These are phyloP conservation scores for Acromyrmex charruanus DNA, from an alignment of 1,140 invertebrate genomes.

Conservation along the genomic window DNA sequence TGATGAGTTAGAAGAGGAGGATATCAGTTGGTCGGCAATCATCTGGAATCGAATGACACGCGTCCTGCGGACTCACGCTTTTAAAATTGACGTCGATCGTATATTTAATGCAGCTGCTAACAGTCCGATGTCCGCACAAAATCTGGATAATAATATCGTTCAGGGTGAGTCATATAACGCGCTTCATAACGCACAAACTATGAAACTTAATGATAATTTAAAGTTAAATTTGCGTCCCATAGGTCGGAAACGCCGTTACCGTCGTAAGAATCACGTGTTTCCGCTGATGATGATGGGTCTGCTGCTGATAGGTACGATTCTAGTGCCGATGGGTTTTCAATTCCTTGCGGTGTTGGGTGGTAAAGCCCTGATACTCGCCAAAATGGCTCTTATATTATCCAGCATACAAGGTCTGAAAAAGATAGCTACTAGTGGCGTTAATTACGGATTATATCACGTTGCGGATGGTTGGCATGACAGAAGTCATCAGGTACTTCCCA, in stretches of 20 bases:
- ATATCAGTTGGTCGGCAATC: conserved; percentile 67
- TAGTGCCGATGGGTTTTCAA: conserved; percentile 92
- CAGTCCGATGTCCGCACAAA: conserved; percentile 21
- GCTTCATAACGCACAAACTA: not conserved
- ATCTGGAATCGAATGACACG: conserved; percentile 75
- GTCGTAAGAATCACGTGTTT: conserved; percentile 87
- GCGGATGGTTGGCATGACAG: conserved; percentile 83
- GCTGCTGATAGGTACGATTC: conserved; percentile 90
- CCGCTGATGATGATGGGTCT: conserved; percentile 92
- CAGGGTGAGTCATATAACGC: conserved; percentile 73
- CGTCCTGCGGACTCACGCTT: conserved; percentile 81
- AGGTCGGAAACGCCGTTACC: conserved; percentile 87
- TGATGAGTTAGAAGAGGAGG: conserved; percentile 32
- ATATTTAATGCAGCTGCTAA: conserved; percentile 61
- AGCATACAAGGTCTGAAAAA: conserved; percentile 92
- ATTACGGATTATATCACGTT: conserved; percentile 85
- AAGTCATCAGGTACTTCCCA: conserved; percentile 72
- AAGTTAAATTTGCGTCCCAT: not conserved
- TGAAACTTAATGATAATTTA: not conserved
- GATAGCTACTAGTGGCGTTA: conserved; percentile 84
- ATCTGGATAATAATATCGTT: conserved; percentile 57
- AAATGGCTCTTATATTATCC: conserved; percentile 92
- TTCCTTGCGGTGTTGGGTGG: conserved; percentile 92
- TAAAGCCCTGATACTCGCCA: conserved; percentile 91
- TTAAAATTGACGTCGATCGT: conserved; percentile 80